phyloP scores from a whole-genome alignment of 2,888 invertebrate species.

The Atethmia centrago region DNA sequence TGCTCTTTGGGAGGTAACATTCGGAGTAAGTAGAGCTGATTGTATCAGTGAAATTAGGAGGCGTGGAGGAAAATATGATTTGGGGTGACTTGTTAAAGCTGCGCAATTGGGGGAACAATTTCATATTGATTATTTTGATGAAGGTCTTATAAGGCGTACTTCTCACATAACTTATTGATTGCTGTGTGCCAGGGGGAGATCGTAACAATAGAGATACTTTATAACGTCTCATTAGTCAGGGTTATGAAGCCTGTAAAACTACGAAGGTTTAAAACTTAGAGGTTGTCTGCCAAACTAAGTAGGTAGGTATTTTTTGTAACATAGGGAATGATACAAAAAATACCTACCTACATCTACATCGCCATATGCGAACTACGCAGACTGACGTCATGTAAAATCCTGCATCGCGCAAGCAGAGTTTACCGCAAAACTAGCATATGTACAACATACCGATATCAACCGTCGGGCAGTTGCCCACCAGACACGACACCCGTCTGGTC shows the following conservation, averaged over 20 bases:
- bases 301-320: neutral
- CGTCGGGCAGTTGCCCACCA: no score
- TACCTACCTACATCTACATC: no score
- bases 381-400: no score
- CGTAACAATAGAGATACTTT: neutral
- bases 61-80: conserved; percentile 9
- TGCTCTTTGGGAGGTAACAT: conserved; percentile 3
- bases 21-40: conserved; percentile 12
- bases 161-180: neutral
- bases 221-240: neutral
- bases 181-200: neutral
- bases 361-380: no score
- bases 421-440: no score
- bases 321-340: no score
- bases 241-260: neutral
- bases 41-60: neutral
- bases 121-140: conserved; percentile 11
- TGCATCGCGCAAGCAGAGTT: no score
- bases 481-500: no score
- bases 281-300: neutral
- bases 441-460: no score
- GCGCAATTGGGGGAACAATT: neutral
- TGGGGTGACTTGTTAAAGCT: neutral
- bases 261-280: neutral
- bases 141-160: neutral